A percentile compares a stretch with the other conserved stretches of the same genome.
Conservation (phyloP, 2,888 invertebrate species). For the Conomelus anceps region DNA sequence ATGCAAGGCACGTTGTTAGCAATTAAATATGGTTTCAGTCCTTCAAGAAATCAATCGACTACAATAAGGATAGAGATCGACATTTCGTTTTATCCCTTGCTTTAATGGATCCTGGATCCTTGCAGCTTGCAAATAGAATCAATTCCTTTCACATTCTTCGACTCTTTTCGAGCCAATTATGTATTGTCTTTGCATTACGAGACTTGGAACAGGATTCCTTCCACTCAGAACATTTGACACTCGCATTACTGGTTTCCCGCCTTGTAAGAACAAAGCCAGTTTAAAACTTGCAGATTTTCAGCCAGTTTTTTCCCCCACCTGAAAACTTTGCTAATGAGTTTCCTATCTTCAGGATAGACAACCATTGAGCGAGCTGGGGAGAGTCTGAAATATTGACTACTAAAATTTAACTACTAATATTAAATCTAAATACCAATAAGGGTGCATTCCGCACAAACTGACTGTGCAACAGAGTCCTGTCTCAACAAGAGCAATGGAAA, state of each 20-base stretch:
- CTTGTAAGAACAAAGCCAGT: neutral
- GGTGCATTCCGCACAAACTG: no score
- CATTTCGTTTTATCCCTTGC: neutral
- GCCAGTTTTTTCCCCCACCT: neutral
- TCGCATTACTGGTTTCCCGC: slow-evolving; percentile 1
- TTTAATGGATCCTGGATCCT: neutral
- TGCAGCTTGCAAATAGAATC: neutral
- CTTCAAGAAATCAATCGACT: neutral
- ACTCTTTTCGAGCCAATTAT: neutral
- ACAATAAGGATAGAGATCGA: neutral
- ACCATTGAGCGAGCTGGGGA: no score
- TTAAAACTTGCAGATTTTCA: neutral
- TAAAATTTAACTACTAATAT: no score
- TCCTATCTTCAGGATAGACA: neutral
- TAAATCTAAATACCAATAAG: no score
- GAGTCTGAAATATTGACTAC: no score
- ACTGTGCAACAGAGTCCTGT: no score
- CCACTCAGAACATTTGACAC: slow-evolving; percentile 5
- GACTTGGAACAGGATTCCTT: neutral
- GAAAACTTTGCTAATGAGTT: neutral
- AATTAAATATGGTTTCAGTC: neutral
- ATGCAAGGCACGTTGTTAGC: neutral
- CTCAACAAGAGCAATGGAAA: no score
- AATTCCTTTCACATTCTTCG: neutral
- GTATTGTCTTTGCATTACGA: neutral